Percentiles rank a stretch among this genome's conserved stretches.
Conservation (phyloP, 2,797 vertebrate genomes). For the Cygnus olor region DNA sequence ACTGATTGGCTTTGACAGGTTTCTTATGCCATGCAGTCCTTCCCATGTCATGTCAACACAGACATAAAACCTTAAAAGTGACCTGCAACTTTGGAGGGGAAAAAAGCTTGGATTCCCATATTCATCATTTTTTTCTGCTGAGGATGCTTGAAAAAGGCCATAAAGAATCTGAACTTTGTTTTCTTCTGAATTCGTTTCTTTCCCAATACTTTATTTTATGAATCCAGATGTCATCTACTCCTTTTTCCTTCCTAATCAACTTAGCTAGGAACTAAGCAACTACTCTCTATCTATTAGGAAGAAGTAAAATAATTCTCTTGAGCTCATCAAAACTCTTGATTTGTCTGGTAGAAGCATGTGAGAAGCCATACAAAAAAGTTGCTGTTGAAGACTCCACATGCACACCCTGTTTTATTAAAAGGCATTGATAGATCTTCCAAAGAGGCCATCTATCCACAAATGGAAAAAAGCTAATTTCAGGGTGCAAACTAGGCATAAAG, state of each 20-base stretch:
- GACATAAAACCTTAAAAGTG: conserved; percentile 39
- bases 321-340: background rate
- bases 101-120: background rate
- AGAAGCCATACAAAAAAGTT: background rate
- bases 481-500: background rate
- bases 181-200: background rate
- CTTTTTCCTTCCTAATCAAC: background rate
- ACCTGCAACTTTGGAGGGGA: background rate
- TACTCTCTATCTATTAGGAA: background rate
- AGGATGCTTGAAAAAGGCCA: background rate
- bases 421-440: background rate
- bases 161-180: background rate
- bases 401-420: background rate
- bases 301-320: background rate
- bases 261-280: background rate
- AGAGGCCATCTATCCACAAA: background rate
- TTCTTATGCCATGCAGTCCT: conserved; percentile 65
- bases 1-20: conserved; percentile 67
- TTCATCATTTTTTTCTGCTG: background rate
- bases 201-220: background rate
- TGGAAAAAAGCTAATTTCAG: background rate
- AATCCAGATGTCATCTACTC: background rate
- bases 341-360: background rate
- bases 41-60: conserved; percentile 45
- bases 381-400: background rate